A percentile compares a stretch with the other conserved stretches of the same genome.
Evolutionary conservation across 2,113 vertebrate species (phyloP).

Genomic region (Pogona vitticeps): DNA sequence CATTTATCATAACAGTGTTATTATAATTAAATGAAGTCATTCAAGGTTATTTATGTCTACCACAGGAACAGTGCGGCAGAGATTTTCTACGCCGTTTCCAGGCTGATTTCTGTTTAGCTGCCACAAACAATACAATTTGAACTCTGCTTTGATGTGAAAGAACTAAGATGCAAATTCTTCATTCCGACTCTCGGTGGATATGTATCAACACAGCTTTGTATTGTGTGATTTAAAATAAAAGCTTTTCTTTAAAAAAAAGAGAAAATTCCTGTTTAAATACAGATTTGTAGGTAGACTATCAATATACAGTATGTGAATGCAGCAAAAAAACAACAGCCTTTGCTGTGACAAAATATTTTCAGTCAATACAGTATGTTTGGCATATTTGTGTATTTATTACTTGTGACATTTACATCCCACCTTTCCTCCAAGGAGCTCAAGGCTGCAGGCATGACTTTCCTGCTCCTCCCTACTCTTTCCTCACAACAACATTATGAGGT

Average conservation of each 20-base stretch:
- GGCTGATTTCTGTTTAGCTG: conserved; percentile 27
- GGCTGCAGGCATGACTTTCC: too few species aligned
- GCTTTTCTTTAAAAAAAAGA: conserved; percentile 29
- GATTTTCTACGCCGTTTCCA: conserved; percentile 16
- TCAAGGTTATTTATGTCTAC: conserved; percentile 56
- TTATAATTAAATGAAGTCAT: conserved; percentile 47
- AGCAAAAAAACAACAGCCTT: not conserved
- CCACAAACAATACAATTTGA: conserved; percentile 5
- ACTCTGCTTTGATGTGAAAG: conserved; percentile 28
- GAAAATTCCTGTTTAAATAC: not conserved
- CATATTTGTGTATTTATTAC: too few species aligned
- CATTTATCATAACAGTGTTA: conserved; percentile 43
- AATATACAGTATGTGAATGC: not conserved
- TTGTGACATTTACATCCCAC: too few species aligned
- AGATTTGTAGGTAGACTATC: not conserved
- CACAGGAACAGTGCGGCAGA: not conserved
- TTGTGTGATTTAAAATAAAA: not conserved
- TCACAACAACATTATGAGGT: too few species aligned
- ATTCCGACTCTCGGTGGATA: not conserved
- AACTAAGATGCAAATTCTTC: conserved; percentile 4
- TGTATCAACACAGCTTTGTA: not conserved
- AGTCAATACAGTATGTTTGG: too few species aligned
- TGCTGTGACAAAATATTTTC: not conserved
- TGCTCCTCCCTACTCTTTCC: too few species aligned
- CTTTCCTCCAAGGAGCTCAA: too few species aligned